Conservation (phyloP, 1,140 invertebrate species). For the Bombus haemorrhoidalis region DNA sequence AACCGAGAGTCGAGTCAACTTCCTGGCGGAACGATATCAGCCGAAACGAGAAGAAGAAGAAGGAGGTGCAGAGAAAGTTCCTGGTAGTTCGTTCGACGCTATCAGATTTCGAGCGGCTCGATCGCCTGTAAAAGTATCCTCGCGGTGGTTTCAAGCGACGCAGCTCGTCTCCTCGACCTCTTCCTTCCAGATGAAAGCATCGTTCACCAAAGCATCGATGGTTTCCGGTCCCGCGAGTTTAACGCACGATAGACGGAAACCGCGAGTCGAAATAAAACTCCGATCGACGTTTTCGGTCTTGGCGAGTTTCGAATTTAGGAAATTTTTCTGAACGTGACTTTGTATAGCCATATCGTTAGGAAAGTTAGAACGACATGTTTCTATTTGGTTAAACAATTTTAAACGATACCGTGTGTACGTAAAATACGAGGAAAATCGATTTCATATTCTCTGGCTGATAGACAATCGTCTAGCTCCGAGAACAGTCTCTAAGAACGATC, state of each 20-base stretch:
- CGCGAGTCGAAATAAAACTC: neutral
- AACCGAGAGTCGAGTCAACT: constrained; percentile 18
- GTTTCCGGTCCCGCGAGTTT: neutral
- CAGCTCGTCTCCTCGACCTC: too few species aligned
- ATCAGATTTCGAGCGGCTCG: constrained; percentile 23
- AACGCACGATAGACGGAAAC: neutral
- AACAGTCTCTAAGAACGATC: too few species aligned
- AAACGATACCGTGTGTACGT: too few species aligned
- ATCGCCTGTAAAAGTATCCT: constrained; percentile 22
- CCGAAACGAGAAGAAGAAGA: neutral
- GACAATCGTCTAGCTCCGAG: too few species aligned
- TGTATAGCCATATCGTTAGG: neutral
- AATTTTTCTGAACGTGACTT: neutral
- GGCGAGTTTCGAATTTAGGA: neutral
- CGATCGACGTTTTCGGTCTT: neutral
- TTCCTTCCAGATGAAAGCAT: neutral
- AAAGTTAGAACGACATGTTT: too few species aligned
- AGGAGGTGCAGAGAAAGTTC: neutral
- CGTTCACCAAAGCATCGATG: constrained; percentile 3
- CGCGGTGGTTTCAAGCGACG: neutral
- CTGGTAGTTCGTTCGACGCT: neutral
- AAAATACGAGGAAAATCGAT: too few species aligned
- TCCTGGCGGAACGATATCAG: neutral
- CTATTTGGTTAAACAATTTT: too few species aligned
- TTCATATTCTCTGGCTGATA: too few species aligned